These are phyloP conservation scores for Bujurquina vittata DNA, from an alignment of 2,113 vertebrate species.

Conservation along the genomic window DNA sequence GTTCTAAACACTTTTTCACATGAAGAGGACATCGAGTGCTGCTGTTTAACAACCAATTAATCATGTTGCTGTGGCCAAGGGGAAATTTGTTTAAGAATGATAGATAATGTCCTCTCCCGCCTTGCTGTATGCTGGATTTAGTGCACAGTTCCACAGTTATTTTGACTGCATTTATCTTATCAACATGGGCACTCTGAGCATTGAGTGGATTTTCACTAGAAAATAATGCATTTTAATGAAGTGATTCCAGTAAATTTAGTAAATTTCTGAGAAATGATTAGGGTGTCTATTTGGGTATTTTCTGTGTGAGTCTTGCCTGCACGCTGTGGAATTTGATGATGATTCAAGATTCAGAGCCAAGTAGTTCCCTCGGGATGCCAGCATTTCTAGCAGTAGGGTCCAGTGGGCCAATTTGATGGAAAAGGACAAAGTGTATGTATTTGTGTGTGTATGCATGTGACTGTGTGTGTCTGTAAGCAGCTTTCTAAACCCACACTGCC, in stretches of 20 bases:
- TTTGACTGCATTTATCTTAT: background rate
- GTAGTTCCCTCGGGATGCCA: constrained; percentile 14
- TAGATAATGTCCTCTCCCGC: background rate
- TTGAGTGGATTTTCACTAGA: background rate
- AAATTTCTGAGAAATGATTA: background rate
- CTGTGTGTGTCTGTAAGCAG: constrained; percentile 25
- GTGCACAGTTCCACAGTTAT: background rate
- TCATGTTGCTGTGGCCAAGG: constrained; percentile 6
- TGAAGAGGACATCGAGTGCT: background rate
- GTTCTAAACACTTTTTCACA: constrained; percentile 44
- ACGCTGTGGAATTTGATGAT: constrained; percentile 42
- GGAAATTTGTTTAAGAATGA: background rate
- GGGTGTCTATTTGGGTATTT: background rate
- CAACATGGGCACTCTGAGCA: background rate
- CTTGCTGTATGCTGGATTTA: background rate
- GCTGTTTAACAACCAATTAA: constrained; percentile 26
- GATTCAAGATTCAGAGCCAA: constrained; percentile 21
- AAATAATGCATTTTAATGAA: constrained; percentile 1
- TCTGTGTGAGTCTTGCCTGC: background rate
- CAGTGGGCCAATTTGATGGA: constrained; percentile 2
- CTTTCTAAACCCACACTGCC: constrained; percentile 38
- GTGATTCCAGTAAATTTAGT: background rate
- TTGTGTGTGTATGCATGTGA: background rate
- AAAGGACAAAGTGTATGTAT: constrained; percentile 24
- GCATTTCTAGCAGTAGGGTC: constrained; percentile 3